Percentiles rank a stretch among this genome's conserved stretches.
These are phyloP conservation scores for Lampris incognitus DNA, from an alignment of 2,113 vertebrate genomes.

Conservation along the genomic window DNA sequence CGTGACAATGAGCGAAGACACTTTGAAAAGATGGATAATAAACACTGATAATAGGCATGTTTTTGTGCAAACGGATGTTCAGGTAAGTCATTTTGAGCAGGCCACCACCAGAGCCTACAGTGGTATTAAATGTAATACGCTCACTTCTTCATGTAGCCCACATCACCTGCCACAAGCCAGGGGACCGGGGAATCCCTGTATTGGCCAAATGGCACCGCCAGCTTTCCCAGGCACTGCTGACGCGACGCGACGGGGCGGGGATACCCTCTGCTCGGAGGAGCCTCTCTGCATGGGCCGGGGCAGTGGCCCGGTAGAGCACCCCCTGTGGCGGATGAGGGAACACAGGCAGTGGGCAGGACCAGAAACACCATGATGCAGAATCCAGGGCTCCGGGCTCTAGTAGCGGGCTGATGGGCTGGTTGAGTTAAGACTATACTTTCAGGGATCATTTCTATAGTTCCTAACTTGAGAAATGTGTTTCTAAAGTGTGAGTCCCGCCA, in stretches of 20 bases:
- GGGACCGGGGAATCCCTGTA: conserved; percentile 6
- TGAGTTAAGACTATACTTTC: too few relatives aligned
- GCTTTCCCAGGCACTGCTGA: conserved; percentile 9
- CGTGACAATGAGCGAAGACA: too few relatives aligned
- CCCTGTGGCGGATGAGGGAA: background rate
- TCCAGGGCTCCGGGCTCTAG: too few relatives aligned
- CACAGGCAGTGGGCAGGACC: too few relatives aligned
- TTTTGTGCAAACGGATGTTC: too few relatives aligned
- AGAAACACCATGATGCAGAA: too few relatives aligned
- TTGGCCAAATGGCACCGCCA: conserved; percentile 33
- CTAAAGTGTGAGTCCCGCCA: too few relatives aligned
- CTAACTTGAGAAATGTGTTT: too few relatives aligned
- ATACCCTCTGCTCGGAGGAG: conserved; percentile 1
- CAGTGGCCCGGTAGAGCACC: conserved; percentile 3
- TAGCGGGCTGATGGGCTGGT: too few relatives aligned
- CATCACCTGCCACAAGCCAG: conserved; percentile 23
- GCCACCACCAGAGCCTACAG: background rate
- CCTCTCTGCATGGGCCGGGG: conserved; percentile 4
- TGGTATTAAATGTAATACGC: conserved; percentile 1
- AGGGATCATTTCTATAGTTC: too few relatives aligned
- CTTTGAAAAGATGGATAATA: too few relatives aligned
- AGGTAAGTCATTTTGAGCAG: background rate
- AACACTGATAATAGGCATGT: background rate
- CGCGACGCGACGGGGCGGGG: background rate
- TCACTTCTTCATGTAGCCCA: conserved; percentile 31